Percentiles rank a stretch among this genome's conserved stretches.
Evolutionary conservation across 2,797 vertebrate species (phyloP).

Genomic region (Tadarida brasiliensis): DNA sequence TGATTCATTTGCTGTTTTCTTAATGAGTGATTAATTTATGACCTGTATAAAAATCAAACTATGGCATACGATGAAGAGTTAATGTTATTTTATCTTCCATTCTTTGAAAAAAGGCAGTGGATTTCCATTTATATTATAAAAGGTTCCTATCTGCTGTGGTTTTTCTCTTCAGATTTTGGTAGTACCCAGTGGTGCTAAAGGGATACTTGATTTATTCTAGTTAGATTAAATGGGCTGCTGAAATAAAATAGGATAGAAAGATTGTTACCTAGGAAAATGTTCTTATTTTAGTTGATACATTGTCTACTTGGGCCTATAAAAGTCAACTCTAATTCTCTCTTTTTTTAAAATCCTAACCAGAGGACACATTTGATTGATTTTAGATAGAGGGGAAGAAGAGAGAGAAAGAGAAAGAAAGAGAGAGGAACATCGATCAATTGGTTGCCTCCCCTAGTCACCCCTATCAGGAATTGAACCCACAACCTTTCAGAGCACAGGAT

Average conservation of each 20-base stretch:
- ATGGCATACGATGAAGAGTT: not conserved
- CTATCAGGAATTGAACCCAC: too few relatives aligned
- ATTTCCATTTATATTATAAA: slow-evolving; percentile 31
- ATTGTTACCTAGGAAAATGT: not conserved
- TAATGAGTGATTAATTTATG: not conserved
- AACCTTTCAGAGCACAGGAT: not conserved
- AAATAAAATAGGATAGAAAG: slow-evolving; percentile 36
- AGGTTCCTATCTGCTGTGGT: not conserved
- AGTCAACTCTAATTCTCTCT: not conserved
- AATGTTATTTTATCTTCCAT: slow-evolving; percentile 3
- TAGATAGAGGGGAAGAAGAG: not conserved
- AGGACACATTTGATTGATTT: not conserved
- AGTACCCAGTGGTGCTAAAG: not conserved
- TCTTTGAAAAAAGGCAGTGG: not conserved
- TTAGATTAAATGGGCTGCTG: not conserved
- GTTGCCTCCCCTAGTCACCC: not conserved
- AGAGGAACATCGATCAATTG: too few relatives aligned
- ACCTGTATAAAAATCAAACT: not conserved
- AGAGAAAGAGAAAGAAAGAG: too few relatives aligned
- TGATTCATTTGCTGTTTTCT: slow-evolving; percentile 1
- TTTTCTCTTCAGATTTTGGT: slow-evolving; percentile 28
- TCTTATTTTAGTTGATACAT: not conserved
- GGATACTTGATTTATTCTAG: slow-evolving; percentile 26
- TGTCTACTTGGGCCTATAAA: slow-evolving; percentile 3
- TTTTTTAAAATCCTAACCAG: not conserved